Conservation (phyloP, 2,888 invertebrate species). For the Agonopterix alstromeriana region DNA sequence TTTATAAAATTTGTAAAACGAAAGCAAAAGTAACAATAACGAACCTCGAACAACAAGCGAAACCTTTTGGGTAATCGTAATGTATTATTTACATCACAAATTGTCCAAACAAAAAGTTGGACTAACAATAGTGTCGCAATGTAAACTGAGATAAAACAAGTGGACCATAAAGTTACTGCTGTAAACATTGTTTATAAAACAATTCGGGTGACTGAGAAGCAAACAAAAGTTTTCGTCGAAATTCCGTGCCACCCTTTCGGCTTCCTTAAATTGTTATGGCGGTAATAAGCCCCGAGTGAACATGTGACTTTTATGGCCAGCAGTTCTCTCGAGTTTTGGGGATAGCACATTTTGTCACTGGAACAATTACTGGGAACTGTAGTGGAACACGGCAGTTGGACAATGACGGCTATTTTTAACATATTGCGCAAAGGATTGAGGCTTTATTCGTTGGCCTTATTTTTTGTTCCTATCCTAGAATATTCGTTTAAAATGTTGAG, state of each 20-base stretch:
- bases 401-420: constrained; percentile 46
- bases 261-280: constrained; percentile 74
- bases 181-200: constrained; percentile 75
- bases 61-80: constrained; percentile 34
- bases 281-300: constrained; percentile 64
- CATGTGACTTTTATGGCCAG: constrained; percentile 71
- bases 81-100: constrained; percentile 28
- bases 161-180: constrained; percentile 67
- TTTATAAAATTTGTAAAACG: constrained; percentile 31
- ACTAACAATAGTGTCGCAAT: constrained; percentile 52
- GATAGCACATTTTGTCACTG: constrained; percentile 57
- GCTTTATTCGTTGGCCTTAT: background rate
- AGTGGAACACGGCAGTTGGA: constrained; percentile 26
- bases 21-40: constrained; percentile 46
- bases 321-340: constrained; percentile 61
- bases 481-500: no score
- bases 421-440: constrained; percentile 28
- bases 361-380: constrained; percentile 48
- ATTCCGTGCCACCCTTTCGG: constrained; percentile 68
- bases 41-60: constrained; percentile 41
- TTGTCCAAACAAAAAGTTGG: constrained; percentile 44
- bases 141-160: constrained; percentile 58
- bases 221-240: constrained; percentile 68
- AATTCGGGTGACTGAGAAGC: constrained; percentile 57
- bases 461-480: background rate